A percentile compares a stretch with the other conserved stretches of the same genome.
phyloP scores from a whole-genome alignment of 2,888 invertebrate species.

The Caradrina clavipalpis region DNA sequence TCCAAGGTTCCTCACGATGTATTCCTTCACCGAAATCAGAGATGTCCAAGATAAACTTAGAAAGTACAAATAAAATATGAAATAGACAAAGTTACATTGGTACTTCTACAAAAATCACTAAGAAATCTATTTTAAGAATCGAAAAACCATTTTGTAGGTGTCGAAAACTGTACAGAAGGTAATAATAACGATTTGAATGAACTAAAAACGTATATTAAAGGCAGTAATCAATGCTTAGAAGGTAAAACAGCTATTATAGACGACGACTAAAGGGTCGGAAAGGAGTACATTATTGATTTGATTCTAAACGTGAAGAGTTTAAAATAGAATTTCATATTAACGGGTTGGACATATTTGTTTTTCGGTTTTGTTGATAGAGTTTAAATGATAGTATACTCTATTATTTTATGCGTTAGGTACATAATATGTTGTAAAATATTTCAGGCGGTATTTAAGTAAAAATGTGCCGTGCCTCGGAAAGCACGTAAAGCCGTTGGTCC shows the following conservation, averaged over 20 bases:
- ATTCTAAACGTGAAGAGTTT: constrained; percentile 4
- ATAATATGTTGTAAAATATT: not conserved
- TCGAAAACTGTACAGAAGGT: constrained; percentile 20
- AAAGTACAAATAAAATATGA: too few relatives aligned
- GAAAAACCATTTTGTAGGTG: constrained; percentile 39
- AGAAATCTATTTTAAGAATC: not conserved
- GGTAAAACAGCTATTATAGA: constrained; percentile 62
- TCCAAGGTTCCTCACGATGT: too few relatives aligned
- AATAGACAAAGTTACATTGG: too few relatives aligned
- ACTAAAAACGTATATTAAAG: constrained; percentile 51
- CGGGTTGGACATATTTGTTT: constrained; percentile 10
- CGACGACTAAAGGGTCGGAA: constrained; percentile 39
- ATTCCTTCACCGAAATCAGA: too few relatives aligned
- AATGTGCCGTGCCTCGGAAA: too few relatives aligned
- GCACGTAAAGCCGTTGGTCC: too few relatives aligned
- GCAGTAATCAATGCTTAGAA: constrained; percentile 52
- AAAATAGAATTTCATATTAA: constrained; percentile 37
- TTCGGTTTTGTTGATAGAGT: not conserved
- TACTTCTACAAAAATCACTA: too few relatives aligned
- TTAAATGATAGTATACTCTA: not conserved
- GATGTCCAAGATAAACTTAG: too few relatives aligned
- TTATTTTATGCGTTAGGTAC: not conserved
- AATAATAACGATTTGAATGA: constrained; percentile 48
- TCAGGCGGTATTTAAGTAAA: too few relatives aligned
- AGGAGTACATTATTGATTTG: constrained; percentile 57